Evolutionary conservation across 2,888 invertebrate genomes (phyloP).

Genomic region (Athalia circularis): DNA sequence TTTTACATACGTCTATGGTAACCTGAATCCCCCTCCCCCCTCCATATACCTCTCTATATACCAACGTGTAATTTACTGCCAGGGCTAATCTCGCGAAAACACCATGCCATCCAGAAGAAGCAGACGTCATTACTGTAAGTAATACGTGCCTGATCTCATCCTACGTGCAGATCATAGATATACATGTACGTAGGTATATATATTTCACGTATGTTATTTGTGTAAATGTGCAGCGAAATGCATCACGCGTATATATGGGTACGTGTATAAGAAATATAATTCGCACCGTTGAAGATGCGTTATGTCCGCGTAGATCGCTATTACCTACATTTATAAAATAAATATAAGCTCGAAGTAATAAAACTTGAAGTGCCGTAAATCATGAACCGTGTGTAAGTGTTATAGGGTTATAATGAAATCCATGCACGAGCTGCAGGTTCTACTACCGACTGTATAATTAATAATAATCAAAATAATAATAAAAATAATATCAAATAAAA

Average conservation of each 20-base stretch:
- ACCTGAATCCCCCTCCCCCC: too few species aligned
- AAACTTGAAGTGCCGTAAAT: slow-evolving; percentile 37
- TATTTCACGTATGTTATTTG: not conserved
- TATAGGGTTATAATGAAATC: not conserved
- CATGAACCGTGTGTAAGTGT: slow-evolving; percentile 1
- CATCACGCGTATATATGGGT: not conserved
- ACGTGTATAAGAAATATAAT: not conserved
- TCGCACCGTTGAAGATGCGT: too few species aligned
- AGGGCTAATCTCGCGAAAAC: slow-evolving; percentile 37
- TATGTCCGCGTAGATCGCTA: not conserved
- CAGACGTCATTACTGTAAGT: slow-evolving; percentile 39
- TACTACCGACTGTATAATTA: not conserved
- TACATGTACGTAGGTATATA: not conserved
- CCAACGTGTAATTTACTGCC: slow-evolving; percentile 32
- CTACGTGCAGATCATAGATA: slow-evolving; percentile 2
- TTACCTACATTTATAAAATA: slow-evolving; percentile 13
- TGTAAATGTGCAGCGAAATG: not conserved
- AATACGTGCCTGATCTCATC: slow-evolving; percentile 13
- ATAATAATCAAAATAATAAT: not conserved
- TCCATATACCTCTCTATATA: not conserved
- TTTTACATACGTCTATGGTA: too few species aligned
- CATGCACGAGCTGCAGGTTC: not conserved
- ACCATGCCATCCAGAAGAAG: slow-evolving; percentile 15
- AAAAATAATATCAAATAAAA: not conserved
- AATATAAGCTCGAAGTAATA: slow-evolving; percentile 27